Conservation (phyloP, 2,113 vertebrate species). For the Lagopus leucura region DNA sequence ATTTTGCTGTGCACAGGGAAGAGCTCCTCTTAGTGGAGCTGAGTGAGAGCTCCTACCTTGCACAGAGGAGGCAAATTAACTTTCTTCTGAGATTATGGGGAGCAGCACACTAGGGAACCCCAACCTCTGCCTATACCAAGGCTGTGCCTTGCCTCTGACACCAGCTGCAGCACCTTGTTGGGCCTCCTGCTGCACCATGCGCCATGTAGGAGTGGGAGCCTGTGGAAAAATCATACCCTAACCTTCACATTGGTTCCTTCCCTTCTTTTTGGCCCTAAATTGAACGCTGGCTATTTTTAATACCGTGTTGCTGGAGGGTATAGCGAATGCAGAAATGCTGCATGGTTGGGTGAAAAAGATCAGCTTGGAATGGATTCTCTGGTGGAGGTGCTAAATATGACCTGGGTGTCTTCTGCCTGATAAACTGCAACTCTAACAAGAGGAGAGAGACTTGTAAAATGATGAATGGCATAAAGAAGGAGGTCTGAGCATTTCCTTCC, state of each 20-base stretch:
- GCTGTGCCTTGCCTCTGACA: background rate
- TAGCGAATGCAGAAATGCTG: accelerated
- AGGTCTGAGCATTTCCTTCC: background rate
- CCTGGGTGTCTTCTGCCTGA: background rate
- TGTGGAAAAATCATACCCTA: background rate
- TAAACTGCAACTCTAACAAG: background rate
- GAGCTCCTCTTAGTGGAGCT: background rate
- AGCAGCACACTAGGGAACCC: background rate
- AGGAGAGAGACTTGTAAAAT: background rate
- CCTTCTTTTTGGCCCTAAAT: background rate
- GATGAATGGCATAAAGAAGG: background rate
- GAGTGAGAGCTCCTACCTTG: background rate
- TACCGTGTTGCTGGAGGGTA: accelerated
- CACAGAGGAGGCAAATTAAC: background rate
- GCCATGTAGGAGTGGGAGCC: background rate
- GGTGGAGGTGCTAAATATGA: background rate
- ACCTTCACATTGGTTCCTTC: background rate
- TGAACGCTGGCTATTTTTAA: background rate
- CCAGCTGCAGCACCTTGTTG: background rate
- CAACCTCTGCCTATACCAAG: background rate
- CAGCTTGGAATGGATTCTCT: background rate
- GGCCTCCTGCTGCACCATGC: background rate
- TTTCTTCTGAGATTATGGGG: background rate
- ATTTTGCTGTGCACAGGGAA: background rate
- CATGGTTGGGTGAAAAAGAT: background rate